phyloP scores from a whole-genome alignment of 2,113 vertebrate species.

The Macaca fascicularis region T2T-MFA8v1.1 NC_088379.1:79940501-79941000 shows the following conservation, averaged over 20 bases:
- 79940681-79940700: background rate
- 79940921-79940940: background rate
- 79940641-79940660: too few species aligned
- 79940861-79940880: background rate
- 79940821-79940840: background rate
- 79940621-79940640: background rate
- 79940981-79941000: background rate
- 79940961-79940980: background rate
- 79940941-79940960: background rate
- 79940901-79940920: too few species aligned
- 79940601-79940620: background rate
- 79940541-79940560: too few species aligned
- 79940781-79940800: background rate
- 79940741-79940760: background rate
- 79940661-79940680: background rate
- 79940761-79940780: background rate
- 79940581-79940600: background rate
- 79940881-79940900: background rate
- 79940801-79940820: background rate
- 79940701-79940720: background rate
- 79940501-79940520: background rate
- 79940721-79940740: background rate
- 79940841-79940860: background rate
- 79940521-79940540: background rate
- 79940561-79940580: background rate